Evolutionary conservation across 2,888 invertebrate species (phyloP).

Genomic region (Oscheius onirici): DNA sequence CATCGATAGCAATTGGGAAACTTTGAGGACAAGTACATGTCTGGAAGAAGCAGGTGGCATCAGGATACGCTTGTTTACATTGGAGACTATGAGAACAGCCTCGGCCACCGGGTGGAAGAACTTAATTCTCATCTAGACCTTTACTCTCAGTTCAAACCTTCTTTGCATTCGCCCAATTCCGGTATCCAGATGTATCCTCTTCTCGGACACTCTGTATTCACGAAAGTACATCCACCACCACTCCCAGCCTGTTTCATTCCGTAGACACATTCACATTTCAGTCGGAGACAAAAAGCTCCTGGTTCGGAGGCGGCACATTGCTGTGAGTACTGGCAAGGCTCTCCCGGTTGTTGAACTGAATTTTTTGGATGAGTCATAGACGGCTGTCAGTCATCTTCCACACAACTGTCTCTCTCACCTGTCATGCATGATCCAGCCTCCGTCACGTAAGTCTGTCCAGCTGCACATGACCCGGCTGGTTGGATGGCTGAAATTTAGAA

Average conservation of each 20-base stretch:
- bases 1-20: conserved; percentile 69
- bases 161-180: conserved; percentile 70
- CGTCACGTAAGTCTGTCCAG: conserved; percentile 69
- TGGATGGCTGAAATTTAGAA: conserved; percentile 41
- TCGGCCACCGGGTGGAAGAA: conserved; percentile 68
- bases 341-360: conserved; percentile 68
- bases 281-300: conserved; percentile 68
- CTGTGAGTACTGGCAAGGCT: conserved; percentile 71
- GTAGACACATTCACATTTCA: conserved; percentile 67
- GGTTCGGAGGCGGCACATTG: conserved; percentile 69
- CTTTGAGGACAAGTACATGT: conserved; percentile 68
- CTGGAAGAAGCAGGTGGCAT: conserved; percentile 58
- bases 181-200: conserved; percentile 70
- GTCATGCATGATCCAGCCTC: conserved; percentile 71
- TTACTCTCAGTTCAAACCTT: conserved; percentile 49
- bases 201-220: conserved; percentile 67
- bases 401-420: conserved; percentile 46
- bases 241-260: conserved; percentile 64
- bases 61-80: conserved; percentile 65
- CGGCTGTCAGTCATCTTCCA: background rate
- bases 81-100: conserved; percentile 70
- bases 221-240: conserved; percentile 68
- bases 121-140: conserved; percentile 47
- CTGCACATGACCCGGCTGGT: conserved; percentile 56
- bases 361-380: conserved; percentile 11